Evolutionary conservation across 1,140 invertebrate genomes (phyloP).

Genomic region (Amphibalanus amphitrite): DNA sequence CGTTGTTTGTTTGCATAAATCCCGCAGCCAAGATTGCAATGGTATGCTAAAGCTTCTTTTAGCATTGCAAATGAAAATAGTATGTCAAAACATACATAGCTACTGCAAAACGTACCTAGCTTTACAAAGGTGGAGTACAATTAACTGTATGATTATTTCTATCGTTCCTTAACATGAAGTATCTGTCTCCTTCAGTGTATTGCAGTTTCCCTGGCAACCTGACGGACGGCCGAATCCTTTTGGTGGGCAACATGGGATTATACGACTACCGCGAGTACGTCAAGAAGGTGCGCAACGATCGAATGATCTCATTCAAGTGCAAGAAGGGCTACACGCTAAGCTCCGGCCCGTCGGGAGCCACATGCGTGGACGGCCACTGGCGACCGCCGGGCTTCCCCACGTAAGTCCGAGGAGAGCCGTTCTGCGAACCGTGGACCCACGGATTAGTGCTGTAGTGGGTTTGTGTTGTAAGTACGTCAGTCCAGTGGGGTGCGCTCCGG

Average conservation of each 20-base stretch:
- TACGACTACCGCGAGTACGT: constrained; percentile 96
- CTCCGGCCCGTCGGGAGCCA: neutral
- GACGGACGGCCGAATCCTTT: constrained; percentile 71
- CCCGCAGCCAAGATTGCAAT: too few species aligned
- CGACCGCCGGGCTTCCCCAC: neutral
- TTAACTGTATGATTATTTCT: constrained; percentile 2
- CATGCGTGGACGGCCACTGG: neutral
- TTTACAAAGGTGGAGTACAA: neutral
- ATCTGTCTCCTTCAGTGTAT: constrained; percentile 44
- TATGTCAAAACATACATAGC: constrained; percentile 2
- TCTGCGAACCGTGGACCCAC: too few species aligned
- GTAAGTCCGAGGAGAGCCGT: too few species aligned
- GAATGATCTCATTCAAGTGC: neutral
- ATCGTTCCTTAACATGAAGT: constrained; percentile 5
- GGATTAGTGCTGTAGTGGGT: too few species aligned
- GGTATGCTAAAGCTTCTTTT: neutral
- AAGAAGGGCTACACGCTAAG: neutral
- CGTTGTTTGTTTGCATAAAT: too few species aligned
- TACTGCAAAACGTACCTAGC: neutral
- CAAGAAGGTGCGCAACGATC: constrained; percentile 30
- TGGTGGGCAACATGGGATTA: constrained; percentile 91
- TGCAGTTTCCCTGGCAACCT: constrained; percentile 87
- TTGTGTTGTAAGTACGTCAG: too few species aligned
- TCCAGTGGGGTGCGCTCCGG: too few species aligned
- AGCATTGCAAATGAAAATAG: neutral